Evolutionary conservation across 1,140 invertebrate species (phyloP), one percentile per base, ranked within the genome.

Genomic region (Linepithema humile): DNA sequence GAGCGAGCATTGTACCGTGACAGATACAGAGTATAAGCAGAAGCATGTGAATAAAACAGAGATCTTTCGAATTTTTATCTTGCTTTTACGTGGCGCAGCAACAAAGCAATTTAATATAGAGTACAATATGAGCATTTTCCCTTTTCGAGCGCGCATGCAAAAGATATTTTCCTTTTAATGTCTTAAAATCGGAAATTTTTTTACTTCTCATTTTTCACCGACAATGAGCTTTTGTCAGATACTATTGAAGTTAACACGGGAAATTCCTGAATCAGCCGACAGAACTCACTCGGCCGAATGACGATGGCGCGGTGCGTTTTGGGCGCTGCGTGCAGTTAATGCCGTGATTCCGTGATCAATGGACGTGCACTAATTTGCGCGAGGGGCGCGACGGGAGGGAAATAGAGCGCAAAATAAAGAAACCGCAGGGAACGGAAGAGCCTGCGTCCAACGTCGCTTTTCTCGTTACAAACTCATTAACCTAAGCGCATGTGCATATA

Each of bases 381-480:
- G 57, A 55, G 35, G 32, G 32, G 57, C 10, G 57, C 10, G 29
- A 29, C 10, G 57, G 5, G 69, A 55, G 48, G n/a, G n/a, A 60
- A 40, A 9, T 48, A 32, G 35, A 15, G 12, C 12, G 29, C 40
- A 26, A 77, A 78, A 69, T 67, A 69, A 78, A 78, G 62, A 67
- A 78, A 26, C 32, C 2, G 26, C 20, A 23, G 35, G n/a, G 7
- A 23, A 15, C 15, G 17, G 4, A 20, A 35, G 64, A 77, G 43
- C 2, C 10, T n/a, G 29, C 57, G 73, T 32, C 72, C 72, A n/a
- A 67, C 75, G 35, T 80, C 75, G 75, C 75, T 80, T 80, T 80
- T 70, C 75, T 80, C 64, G 48, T 80, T 80, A 80, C 75, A 20
- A 80, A 70, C 75, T 80, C 75, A 70, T 80, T 80, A 80, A 53